Evolutionary conservation across 2,113 vertebrate genomes (phyloP).

Genomic region (Oncorhynchus keta): DNA sequence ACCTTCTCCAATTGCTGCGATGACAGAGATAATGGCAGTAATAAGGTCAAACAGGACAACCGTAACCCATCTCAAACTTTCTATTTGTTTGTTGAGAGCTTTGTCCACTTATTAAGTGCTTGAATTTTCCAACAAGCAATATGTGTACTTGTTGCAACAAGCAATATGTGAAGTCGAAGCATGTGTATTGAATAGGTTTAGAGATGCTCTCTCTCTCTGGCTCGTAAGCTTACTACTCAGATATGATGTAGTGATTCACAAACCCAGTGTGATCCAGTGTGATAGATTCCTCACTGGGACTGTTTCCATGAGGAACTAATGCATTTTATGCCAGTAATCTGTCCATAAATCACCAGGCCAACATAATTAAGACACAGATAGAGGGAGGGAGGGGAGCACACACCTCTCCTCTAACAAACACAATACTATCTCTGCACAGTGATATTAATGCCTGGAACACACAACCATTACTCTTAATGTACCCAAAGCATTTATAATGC

Average conservation of each 20-base stretch:
- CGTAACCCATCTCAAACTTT: not conserved
- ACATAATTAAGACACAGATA: conserved; percentile 62
- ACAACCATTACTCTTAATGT: conserved; percentile 41
- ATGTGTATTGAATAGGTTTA: not conserved
- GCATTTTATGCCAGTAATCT: conserved; percentile 62
- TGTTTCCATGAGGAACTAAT: conserved; percentile 65
- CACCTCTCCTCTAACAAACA: conserved; percentile 1
- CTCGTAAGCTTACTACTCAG: conserved; percentile 13
- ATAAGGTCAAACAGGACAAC: conserved; percentile 59
- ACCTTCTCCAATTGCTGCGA: conserved; percentile 54
- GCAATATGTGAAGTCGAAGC: not conserved
- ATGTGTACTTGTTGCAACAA: not conserved
- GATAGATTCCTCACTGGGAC: conserved; percentile 56
- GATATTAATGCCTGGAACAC: conserved; percentile 39
- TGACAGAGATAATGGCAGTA: conserved; percentile 41
- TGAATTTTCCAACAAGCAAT: not conserved
- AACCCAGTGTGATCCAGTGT: conserved; percentile 47
- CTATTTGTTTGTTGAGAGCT: not conserved
- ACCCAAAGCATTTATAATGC: conserved; percentile 40
- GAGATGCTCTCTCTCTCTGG: not conserved
- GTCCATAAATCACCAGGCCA: conserved; percentile 67
- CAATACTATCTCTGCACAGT: conserved; percentile 8
- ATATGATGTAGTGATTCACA: conserved; percentile 47
- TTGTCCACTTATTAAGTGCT: not conserved
- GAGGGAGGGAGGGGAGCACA: conserved; percentile 9